These are phyloP conservation scores for Lindbergichthys nudifrons DNA, from an alignment of 2,797 vertebrate species.

Conservation along the genomic window DNA sequence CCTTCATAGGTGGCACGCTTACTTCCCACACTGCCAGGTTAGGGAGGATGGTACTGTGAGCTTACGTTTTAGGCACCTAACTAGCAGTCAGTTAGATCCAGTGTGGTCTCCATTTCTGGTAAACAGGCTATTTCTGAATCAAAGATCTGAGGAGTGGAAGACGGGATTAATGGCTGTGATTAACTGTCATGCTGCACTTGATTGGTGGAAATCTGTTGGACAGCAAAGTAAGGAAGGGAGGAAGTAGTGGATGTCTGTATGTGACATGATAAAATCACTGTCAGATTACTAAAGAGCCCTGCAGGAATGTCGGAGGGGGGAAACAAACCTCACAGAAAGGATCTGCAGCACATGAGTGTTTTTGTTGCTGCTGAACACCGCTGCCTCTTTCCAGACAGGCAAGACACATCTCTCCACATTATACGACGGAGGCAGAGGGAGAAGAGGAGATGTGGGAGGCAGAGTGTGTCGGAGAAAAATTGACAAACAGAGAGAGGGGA, in stretches of 20 bases:
- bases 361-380: conserved; percentile 20
- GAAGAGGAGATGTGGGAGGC: conserved; percentile 48
- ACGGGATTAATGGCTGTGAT: conserved; percentile 29
- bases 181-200: neutral
- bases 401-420: conserved; percentile 40
- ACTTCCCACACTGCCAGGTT: conserved; percentile 64
- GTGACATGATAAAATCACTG: conserved; percentile 28
- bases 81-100: conserved; percentile 26
- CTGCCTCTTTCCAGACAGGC: conserved; percentile 30
- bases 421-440: conserved; percentile 30
- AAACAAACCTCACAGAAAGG: conserved; percentile 6
- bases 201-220: conserved; percentile 17
- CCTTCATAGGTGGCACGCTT: conserved; percentile 77
- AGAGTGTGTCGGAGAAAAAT: conserved; percentile 28
- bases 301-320: neutral
- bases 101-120: conserved; percentile 16
- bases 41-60: conserved; percentile 27
- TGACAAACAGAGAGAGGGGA: conserved; percentile 32
- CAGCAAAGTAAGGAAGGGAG: neutral
- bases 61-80: conserved; percentile 14
- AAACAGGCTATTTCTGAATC: conserved; percentile 24
- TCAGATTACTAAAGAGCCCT: conserved; percentile 19
- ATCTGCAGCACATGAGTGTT: conserved; percentile 17
- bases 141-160: neutral
- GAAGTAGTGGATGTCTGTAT: conserved; percentile 8